Conservation (phyloP, 2,797 vertebrate species). For the Ptychadena robeensis region DNA sequence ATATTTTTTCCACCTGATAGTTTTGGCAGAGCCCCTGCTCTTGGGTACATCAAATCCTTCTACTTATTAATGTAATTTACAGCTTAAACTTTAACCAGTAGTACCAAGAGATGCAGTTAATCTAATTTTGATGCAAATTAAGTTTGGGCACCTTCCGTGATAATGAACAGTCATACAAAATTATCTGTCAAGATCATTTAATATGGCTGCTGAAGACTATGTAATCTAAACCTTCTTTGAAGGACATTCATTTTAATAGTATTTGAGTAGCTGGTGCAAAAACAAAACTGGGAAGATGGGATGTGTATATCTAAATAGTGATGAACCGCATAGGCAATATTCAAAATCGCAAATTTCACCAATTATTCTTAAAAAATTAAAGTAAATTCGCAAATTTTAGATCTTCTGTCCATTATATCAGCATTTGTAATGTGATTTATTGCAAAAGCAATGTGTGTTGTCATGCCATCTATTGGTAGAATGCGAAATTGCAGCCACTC, state of each 20-base stretch:
- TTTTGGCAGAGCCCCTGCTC: neutral
- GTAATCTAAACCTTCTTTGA: neutral
- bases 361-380: no score
- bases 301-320: no score
- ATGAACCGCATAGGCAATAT: no score
- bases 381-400: no score
- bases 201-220: neutral
- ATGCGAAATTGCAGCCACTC: no score
- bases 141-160: neutral
- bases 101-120: neutral
- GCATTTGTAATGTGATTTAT: no score
- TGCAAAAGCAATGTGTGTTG: no score
- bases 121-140: neutral
- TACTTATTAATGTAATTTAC: constrained; percentile 1
- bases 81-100: neutral
- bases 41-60: neutral
- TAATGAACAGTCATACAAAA: neutral
- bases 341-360: no score
- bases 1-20: neutral
- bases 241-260: neutral
- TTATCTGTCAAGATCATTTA: neutral
- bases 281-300: neutral
- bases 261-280: neutral
- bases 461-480: no score
- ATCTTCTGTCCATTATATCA: no score